Evolutionary conservation across 2,113 vertebrate genomes (phyloP), one percentile per base, ranked within the genome.

Genomic region (Gavialis gangeticus): DNA sequence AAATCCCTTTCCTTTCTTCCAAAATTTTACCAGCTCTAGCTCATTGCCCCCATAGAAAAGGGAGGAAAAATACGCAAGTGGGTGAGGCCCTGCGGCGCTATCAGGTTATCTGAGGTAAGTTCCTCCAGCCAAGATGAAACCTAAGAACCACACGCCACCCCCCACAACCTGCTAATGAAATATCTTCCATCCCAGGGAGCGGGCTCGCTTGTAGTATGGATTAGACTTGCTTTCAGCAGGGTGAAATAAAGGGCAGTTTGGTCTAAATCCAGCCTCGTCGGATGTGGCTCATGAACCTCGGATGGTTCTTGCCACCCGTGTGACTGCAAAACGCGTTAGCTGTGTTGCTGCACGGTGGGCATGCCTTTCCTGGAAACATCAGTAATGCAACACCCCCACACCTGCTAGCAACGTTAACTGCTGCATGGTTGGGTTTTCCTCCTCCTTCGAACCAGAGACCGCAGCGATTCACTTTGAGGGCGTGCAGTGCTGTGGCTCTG

Each of bases 251-350:
- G 21, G 57, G 19, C 76, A 16, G n/a, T 57, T 34, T 0, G 1
- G 16, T 55, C 24, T 11, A 2, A 5, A 16, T 18, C 58, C 73
- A 2, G 19, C 46, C 46, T 46, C 46, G 46, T 46, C 46, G 46
- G 46, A 46, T 46, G 46, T 46, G 46, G 46, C 8, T 46, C 46
- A 46, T 46, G 46, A 46, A 46, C 46, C 46, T 46, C 7, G 46
- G 8, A 46, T 46, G 46, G 46, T 3, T 55, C 37, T 2, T 1
- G 0, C 11, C 60, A 3, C 46, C 46, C 7, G 11, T 0, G 13
- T 12, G 4, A 62, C 46, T 46, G 57, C 46, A 9, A 6, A 12
- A 66, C 34, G 56, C 75, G 3, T 15, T 3, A 3, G 73, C 12
- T 37, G 66, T 4, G 2, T 67, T 2, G 25, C 2, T 2, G 55